These are phyloP conservation scores for Leuciscus idus DNA, from an alignment of 2,113 vertebrate species.

Conservation along the genomic window DNA sequence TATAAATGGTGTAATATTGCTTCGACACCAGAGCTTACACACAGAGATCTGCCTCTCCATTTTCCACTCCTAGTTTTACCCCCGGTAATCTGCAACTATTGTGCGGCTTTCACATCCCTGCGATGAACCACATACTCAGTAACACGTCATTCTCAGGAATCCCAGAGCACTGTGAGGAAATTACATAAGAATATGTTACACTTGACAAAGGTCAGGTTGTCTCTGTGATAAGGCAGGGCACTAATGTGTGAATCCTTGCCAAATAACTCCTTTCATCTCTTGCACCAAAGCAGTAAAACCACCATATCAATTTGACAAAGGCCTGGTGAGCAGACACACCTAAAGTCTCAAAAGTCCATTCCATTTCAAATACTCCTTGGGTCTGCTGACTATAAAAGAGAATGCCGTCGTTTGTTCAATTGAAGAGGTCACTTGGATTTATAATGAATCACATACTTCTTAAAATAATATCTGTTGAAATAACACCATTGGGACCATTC, in stretches of 20 bases:
- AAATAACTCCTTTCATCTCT: slow-evolving; percentile 41
- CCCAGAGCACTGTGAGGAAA: slow-evolving; percentile 51
- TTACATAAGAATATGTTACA: slow-evolving; percentile 58
- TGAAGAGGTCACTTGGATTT: neutral
- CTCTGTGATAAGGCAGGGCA: slow-evolving; percentile 37
- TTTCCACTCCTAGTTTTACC: slow-evolving; percentile 62
- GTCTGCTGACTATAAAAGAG: slow-evolving; percentile 35
- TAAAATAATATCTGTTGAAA: slow-evolving; percentile 4
- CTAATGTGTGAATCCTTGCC: slow-evolving; percentile 43
- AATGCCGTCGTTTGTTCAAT: neutral
- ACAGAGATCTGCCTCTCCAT: slow-evolving; percentile 38
- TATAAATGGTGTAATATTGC: slow-evolving; percentile 63
- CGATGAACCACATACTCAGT: slow-evolving; percentile 49
- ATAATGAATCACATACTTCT: neutral
- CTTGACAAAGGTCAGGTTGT: slow-evolving; percentile 54
- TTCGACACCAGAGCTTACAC: slow-evolving; percentile 70
- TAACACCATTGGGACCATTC: neutral
- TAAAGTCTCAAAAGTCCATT: slow-evolving; percentile 9
- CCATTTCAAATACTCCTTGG: neutral
- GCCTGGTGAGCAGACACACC: slow-evolving; percentile 3
- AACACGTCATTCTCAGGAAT: slow-evolving; percentile 57
- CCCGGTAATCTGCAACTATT: slow-evolving; percentile 17
- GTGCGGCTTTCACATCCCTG: slow-evolving; percentile 25
- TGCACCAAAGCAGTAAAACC: slow-evolving; percentile 31
- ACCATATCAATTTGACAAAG: slow-evolving; percentile 13